These are phyloP conservation scores for Loxodonta africana DNA, from an alignment of 2,113 vertebrate species.

Conservation along the genomic window DNA sequence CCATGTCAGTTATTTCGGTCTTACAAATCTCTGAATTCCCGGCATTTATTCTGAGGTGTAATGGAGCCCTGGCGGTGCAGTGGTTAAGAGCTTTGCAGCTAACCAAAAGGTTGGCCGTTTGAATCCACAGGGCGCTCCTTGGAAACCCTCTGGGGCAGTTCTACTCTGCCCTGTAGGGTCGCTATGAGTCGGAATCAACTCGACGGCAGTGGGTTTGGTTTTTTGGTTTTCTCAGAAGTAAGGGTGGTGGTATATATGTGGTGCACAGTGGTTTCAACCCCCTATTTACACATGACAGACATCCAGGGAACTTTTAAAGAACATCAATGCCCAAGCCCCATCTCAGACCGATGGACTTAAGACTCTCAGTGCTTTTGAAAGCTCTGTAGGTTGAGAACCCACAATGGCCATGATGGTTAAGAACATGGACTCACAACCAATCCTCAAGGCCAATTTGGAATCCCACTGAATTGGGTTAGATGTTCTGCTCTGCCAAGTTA, in stretches of 20 bases:
- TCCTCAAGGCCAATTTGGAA: neutral
- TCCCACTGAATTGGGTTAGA: neutral
- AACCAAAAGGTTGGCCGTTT: too few species aligned
- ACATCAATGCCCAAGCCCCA: neutral
- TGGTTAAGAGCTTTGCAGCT: too few species aligned
- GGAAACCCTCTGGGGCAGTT: too few species aligned
- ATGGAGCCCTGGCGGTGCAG: too few species aligned
- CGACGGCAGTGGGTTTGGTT: too few species aligned
- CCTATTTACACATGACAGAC: neutral
- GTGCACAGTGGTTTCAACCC: neutral
- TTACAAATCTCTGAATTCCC: neutral
- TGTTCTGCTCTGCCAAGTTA: neutral
- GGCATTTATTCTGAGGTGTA: neutral
- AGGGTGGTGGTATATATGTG: neutral
- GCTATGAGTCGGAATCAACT: too few species aligned
- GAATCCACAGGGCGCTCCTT: too few species aligned
- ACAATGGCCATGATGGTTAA: neutral
- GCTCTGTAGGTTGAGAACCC: neutral
- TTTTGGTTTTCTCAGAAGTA: rapidly evolving
- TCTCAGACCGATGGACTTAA: neutral
- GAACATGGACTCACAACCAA: neutral
- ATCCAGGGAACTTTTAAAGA: neutral
- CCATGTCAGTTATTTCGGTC: neutral
- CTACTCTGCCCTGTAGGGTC: too few species aligned
- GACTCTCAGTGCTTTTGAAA: neutral